Conservation (phyloP, 2,113 vertebrate species). For the Aleadryas rufinucha region DNA sequence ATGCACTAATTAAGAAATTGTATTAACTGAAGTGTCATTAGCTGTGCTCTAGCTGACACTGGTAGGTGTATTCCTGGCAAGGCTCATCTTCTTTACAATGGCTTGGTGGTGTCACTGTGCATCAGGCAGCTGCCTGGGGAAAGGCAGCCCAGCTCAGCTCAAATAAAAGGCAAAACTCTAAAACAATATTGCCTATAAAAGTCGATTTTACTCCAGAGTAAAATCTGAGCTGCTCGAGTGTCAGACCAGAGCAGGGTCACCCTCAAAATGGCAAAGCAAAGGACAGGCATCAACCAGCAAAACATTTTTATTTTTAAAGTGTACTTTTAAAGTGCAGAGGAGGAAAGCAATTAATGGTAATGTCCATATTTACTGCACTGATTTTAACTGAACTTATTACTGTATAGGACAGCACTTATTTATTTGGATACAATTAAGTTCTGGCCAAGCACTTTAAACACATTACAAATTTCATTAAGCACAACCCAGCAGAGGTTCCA, state of each 20-base stretch:
- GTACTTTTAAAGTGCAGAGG: background rate
- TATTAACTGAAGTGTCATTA: background rate
- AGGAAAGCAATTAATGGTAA: conserved; percentile 11
- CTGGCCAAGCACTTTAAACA: conserved; percentile 11
- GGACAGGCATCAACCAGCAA: background rate
- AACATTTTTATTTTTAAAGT: background rate
- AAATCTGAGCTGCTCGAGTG: background rate
- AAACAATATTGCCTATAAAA: conserved; percentile 28
- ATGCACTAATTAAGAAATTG: background rate
- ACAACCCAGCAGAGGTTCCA: background rate
- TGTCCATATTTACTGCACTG: background rate
- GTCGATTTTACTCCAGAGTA: conserved; percentile 33
- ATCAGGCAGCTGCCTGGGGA: background rate
- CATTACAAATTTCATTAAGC: background rate
- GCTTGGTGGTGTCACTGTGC: background rate
- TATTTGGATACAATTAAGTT: conserved; percentile 41
- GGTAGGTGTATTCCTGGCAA: background rate
- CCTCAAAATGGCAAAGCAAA: background rate
- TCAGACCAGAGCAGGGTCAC: background rate
- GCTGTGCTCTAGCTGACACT: background rate
- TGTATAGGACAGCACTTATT: background rate
- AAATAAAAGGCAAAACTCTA: background rate
- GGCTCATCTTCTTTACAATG: background rate
- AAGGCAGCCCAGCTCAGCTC: background rate
- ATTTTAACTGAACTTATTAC: conserved; percentile 27